A percentile compares a stretch with the other conserved stretches of the same genome.
These are phyloP conservation scores for Calliscelio sp. DNA, from an alignment of 2,888 invertebrate species.

Conservation along the genomic window DNA sequence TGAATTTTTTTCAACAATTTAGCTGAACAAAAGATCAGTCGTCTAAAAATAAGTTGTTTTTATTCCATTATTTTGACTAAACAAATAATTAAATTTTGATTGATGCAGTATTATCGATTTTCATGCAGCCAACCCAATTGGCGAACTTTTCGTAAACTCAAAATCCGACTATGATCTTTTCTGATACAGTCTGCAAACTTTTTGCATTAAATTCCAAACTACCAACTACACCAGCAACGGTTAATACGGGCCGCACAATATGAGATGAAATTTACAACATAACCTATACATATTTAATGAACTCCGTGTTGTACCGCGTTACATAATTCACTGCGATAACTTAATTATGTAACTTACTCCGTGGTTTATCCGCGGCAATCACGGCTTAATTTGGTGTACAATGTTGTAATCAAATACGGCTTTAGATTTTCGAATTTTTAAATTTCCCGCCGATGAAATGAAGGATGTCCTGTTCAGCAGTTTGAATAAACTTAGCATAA, in stretches of 20 bases:
- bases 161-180: background rate
- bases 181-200: background rate
- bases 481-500: too few relatives aligned
- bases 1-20: too few relatives aligned
- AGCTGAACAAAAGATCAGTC: background rate
- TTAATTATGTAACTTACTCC: conserved; percentile 19
- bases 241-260: conserved; percentile 13
- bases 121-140: background rate
- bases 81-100: background rate
- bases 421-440: background rate
- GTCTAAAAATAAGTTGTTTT: background rate
- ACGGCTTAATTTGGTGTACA: background rate
- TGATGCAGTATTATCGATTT: background rate
- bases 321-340: conserved; percentile 26
- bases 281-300: conserved; percentile 42
- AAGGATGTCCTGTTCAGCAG: too few relatives aligned
- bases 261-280: conserved; percentile 15
- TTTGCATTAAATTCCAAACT: conserved; percentile 26
- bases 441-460: conserved; percentile 1
- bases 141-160: background rate
- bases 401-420: background rate
- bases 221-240: background rate
- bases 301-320: conserved; percentile 9
- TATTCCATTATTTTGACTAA: too few relatives aligned
- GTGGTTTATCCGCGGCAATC: conserved; percentile 9